These are phyloP conservation scores for Holacanthella duospinosa DNA, from an alignment of 2,888 invertebrate genomes.

Conservation along the genomic window DNA sequence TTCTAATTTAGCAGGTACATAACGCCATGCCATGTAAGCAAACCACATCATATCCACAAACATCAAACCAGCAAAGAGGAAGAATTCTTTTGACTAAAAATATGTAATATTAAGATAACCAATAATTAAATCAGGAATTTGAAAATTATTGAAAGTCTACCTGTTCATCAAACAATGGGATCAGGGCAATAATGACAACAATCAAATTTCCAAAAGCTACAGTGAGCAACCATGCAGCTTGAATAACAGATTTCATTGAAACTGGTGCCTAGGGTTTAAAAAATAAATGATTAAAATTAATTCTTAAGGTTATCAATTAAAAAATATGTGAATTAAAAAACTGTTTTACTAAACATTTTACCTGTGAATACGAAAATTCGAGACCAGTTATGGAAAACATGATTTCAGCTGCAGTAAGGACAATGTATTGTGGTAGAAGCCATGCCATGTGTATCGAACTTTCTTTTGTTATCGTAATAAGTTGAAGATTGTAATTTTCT, in stretches of 20 bases:
- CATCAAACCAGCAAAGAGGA: constrained; percentile 60
- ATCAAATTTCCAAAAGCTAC: constrained; percentile 51
- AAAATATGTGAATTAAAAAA: not conserved
- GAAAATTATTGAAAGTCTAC: constrained; percentile 35
- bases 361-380: constrained; percentile 86
- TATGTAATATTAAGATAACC: not conserved
- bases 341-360: constrained; percentile 34
- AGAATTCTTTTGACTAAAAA: constrained; percentile 59
- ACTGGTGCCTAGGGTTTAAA: constrained; percentile 43
- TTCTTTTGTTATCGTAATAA: constrained; percentile 50
- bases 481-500: not conserved
- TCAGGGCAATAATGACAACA: constrained; percentile 48
- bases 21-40: constrained; percentile 44
- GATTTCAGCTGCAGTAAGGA: constrained; percentile 89
- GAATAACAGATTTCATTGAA: constrained; percentile 51
- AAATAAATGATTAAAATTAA: not conserved
- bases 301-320: not conserved
- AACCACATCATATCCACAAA: constrained; percentile 55
- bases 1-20: constrained; percentile 38
- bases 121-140: not conserved
- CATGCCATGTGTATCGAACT: constrained; percentile 59
- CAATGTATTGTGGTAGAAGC: constrained; percentile 83
- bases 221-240: constrained; percentile 50
- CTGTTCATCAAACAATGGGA: constrained; percentile 42
- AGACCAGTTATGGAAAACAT: constrained; percentile 93